phyloP scores from a whole-genome alignment of 1,140 invertebrate species.

The Magallana angulata region DNA sequence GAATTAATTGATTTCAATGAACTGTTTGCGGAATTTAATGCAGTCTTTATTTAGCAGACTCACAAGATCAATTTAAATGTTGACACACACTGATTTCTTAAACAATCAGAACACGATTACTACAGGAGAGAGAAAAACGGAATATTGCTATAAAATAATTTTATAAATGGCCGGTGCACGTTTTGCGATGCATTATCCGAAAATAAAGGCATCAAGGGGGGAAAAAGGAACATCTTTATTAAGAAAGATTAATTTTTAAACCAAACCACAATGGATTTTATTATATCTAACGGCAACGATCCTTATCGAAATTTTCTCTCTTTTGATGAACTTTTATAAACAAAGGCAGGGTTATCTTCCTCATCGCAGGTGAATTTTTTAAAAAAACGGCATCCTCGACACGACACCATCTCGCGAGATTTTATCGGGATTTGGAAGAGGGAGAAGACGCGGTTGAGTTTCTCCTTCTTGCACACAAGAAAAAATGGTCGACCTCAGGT shows the following conservation, averaged over 20 bases:
- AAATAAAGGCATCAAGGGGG: not conserved
- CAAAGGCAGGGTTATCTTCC: slow-evolving; percentile 25
- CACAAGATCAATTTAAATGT: too few species aligned
- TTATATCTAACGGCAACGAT: slow-evolving; percentile 36
- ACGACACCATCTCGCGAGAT: slow-evolving; percentile 18
- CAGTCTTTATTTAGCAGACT: too few species aligned
- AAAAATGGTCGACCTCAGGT: not conserved
- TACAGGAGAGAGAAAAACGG: not conserved
- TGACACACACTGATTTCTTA: too few species aligned
- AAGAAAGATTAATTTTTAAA: slow-evolving; percentile 34
- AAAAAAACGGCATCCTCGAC: not conserved
- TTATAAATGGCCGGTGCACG: not conserved
- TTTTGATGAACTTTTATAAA: slow-evolving; percentile 25
- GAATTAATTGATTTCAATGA: not conserved
- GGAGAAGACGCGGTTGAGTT: not conserved
- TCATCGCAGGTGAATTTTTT: slow-evolving; percentile 25
- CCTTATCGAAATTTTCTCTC: slow-evolving; percentile 25
- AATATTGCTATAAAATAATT: not conserved
- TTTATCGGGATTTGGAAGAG: slow-evolving; percentile 18
- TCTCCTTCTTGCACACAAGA: not conserved
- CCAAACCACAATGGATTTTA: slow-evolving; percentile 30
- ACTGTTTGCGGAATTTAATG: not conserved
- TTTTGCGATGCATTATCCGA: slow-evolving; percentile 18
- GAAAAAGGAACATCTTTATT: slow-evolving; percentile 19
- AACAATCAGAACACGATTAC: too few species aligned